phyloP scores from a whole-genome alignment of 2,113 vertebrate species.

The Mesembrinibis cayennensis region DNA sequence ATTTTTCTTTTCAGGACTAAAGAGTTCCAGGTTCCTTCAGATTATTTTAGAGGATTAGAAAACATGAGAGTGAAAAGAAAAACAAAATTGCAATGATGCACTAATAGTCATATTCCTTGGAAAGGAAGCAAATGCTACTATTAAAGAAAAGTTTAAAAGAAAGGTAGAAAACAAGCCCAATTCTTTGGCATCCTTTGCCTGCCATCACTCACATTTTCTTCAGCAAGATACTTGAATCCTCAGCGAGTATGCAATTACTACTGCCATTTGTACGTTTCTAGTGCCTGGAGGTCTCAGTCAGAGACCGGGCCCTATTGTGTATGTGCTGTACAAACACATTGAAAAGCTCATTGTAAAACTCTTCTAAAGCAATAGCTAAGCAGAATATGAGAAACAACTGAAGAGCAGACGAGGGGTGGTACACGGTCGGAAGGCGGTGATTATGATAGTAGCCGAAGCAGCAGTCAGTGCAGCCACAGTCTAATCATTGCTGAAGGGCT shows the following conservation, averaged over 20 bases:
- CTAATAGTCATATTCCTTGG: background rate
- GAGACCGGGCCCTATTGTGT: background rate
- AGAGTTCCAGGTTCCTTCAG: background rate
- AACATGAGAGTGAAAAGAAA: background rate
- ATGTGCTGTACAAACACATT: background rate
- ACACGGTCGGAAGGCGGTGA: background rate
- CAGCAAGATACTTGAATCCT: background rate
- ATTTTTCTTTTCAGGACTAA: background rate
- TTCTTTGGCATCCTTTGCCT: background rate
- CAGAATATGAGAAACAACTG: background rate
- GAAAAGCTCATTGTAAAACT: background rate
- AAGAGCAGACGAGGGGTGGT: background rate
- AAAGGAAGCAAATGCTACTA: background rate
- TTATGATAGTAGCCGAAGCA: background rate
- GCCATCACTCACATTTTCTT: background rate
- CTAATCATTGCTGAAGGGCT: background rate
- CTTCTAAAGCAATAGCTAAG: background rate
- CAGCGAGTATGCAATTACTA: background rate
- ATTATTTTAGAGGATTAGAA: background rate
- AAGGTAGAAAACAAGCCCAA: background rate
- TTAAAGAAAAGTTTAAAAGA: background rate
- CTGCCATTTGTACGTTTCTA: background rate
- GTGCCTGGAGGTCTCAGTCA: background rate
- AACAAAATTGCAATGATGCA: background rate
- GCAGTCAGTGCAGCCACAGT: background rate